Conservation (phyloP, 1,140 invertebrate species). For the Drosophila murphyi region DNA sequence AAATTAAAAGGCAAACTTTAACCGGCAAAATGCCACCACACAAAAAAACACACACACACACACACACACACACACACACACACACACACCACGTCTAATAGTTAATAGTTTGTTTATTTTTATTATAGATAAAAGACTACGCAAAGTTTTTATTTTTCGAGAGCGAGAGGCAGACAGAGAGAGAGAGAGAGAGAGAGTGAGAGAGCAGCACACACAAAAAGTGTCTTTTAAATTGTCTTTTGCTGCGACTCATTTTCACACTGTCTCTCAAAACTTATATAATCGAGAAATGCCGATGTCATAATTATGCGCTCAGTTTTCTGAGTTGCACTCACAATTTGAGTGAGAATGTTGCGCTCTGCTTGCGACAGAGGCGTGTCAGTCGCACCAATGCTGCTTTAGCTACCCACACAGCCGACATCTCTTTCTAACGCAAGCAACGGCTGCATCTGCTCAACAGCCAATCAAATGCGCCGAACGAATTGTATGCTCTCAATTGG, state of each 20-base stretch:
- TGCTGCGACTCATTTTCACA: slow-evolving; percentile 12
- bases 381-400: slow-evolving; percentile 22
- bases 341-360: slow-evolving; percentile 38
- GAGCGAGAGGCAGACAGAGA: too few species aligned
- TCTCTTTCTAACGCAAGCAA: slow-evolving; percentile 22
- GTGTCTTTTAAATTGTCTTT: slow-evolving; percentile 11
- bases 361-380: slow-evolving; percentile 37
- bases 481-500: slow-evolving; percentile 29
- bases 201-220: slow-evolving; percentile 14
- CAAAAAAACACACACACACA: slow-evolving; percentile 1
- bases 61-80: slow-evolving; percentile 1
- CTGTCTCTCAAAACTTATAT: slow-evolving; percentile 58
- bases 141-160: slow-evolving; percentile 54
- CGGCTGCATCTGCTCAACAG: background rate
- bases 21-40: slow-evolving; percentile 45
- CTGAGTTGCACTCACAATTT: slow-evolving; percentile 49
- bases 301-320: slow-evolving; percentile 28
- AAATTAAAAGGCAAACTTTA: slow-evolving; percentile 61
- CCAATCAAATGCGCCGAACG: slow-evolving; percentile 10
- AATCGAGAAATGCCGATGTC: slow-evolving; percentile 48
- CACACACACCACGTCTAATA: slow-evolving; percentile 15
- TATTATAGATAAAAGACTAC: slow-evolving; percentile 42
- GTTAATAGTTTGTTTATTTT: slow-evolving; percentile 54
- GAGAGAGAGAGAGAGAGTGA: background rate
- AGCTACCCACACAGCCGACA: slow-evolving; percentile 3